phyloP scores from a whole-genome alignment of 2,888 invertebrate genomes.

The Periphyllus acericola region DNA sequence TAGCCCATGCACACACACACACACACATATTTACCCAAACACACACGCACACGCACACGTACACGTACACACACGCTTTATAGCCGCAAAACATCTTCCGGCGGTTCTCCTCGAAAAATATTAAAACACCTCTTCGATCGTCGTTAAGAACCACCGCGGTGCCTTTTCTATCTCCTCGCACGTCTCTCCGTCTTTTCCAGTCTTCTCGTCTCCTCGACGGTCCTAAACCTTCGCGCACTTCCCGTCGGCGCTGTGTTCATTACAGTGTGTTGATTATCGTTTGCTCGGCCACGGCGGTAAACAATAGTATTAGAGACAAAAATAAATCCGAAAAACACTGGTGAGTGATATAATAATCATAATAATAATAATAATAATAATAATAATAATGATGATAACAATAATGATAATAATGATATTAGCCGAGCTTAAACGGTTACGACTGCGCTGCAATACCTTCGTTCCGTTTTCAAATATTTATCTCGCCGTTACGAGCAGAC shows the following conservation, averaged over 20 bases:
- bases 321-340: neutral
- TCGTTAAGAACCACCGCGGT: neutral
- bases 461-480: too few species aligned
- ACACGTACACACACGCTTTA: too few species aligned
- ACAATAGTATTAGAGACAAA: neutral
- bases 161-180: conserved; percentile 3
- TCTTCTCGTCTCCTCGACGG: neutral
- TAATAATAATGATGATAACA: neutral
- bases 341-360: neutral
- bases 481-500: too few species aligned
- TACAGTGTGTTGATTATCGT: neutral
- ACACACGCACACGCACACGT: too few species aligned
- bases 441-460: too few species aligned
- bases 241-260: conserved; percentile 13
- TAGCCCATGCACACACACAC: conserved; percentile 35
- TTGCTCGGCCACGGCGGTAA: neutral
- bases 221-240: neutral
- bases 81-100: too few species aligned
- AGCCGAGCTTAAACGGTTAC: too few species aligned
- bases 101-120: too few species aligned
- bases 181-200: neutral
- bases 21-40: neutral
- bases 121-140: neutral
- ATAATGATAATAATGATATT: neutral
- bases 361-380: neutral